phyloP scores from a whole-genome alignment of 2,113 vertebrate species.

The Actenoides hombroni region DNA sequence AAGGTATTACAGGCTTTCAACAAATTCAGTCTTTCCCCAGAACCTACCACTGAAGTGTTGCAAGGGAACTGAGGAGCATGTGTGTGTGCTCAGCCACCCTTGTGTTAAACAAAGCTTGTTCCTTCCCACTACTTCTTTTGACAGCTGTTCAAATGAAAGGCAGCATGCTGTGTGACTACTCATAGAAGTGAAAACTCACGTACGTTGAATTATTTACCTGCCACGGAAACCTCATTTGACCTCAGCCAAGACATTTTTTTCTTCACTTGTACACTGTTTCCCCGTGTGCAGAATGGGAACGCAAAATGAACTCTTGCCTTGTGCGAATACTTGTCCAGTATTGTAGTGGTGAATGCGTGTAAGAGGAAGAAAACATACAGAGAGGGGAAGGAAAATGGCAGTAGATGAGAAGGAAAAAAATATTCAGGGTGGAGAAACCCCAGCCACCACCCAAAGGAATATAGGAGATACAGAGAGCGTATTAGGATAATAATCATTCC shows the following conservation, averaged over 20 bases:
- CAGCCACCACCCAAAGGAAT: neutral
- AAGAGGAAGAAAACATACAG: neutral
- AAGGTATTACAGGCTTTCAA: neutral
- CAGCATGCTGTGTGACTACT: neutral
- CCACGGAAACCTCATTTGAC: neutral
- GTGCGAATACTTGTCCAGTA: neutral
- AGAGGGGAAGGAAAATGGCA: neutral
- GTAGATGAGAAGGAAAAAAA: neutral
- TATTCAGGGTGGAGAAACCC: neutral
- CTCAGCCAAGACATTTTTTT: neutral
- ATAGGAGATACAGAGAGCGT: neutral
- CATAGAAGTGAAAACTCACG: neutral
- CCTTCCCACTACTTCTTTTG: neutral
- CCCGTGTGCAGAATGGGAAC: fast-evolving
- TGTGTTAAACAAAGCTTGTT: neutral
- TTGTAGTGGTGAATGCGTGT: neutral
- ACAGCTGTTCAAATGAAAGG: neutral
- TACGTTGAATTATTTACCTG: neutral
- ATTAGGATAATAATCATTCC: neutral
- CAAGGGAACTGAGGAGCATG: neutral
- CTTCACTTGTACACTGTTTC: neutral
- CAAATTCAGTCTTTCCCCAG: neutral
- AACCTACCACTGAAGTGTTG: neutral
- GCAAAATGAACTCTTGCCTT: neutral
- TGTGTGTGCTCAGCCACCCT: neutral